phyloP scores from a whole-genome alignment of 1,140 invertebrate species.

The Augochlora pura region DNA sequence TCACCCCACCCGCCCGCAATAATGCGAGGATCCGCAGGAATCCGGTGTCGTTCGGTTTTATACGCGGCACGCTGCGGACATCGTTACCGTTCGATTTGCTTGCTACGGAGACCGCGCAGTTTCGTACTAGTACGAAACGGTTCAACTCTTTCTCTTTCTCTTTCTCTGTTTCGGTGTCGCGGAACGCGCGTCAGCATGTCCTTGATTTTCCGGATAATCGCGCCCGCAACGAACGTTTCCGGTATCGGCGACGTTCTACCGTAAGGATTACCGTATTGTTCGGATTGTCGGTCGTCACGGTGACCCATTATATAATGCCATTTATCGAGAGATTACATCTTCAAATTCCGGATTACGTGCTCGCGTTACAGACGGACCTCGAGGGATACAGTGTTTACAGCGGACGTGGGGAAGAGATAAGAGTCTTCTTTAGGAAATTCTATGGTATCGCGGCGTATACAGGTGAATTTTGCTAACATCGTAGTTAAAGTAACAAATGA shows the following conservation, averaged over 20 bases:
- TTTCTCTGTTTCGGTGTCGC: slow-evolving; percentile 20
- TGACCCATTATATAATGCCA: neutral
- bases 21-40: slow-evolving; percentile 32
- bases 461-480: no score
- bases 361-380: no score
- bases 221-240: slow-evolving; percentile 18
- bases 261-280: no score
- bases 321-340: neutral
- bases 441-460: no score
- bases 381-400: no score
- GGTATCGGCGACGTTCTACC: slow-evolving; percentile 6
- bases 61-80: slow-evolving; percentile 33
- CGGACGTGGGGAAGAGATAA: no score
- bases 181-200: slow-evolving; percentile 28
- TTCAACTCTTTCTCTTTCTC: no score
- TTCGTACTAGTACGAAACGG: slow-evolving; percentile 5
- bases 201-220: slow-evolving; percentile 38
- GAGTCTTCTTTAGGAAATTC: no score
- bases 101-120: slow-evolving; percentile 24
- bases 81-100: slow-evolving; percentile 51
- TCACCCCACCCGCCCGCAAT: slow-evolving; percentile 13
- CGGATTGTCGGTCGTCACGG: neutral
- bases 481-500: no score
- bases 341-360: no score
- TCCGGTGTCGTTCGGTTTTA: slow-evolving; percentile 40